Evolutionary conservation across 1,140 invertebrate genomes (phyloP).

Genomic region (Neocloeon triangulifer): DNA sequence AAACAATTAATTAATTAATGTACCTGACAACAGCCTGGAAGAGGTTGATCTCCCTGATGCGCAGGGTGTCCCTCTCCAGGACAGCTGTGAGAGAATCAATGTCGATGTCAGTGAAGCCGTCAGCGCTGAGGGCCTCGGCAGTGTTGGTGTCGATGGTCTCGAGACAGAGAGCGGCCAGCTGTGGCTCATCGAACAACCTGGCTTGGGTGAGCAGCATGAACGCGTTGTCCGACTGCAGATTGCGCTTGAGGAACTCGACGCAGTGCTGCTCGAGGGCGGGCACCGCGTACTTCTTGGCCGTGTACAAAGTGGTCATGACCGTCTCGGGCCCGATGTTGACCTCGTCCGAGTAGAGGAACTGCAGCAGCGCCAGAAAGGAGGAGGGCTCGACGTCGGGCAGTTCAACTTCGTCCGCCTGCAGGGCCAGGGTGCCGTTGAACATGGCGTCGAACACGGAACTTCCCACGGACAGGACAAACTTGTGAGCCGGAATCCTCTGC

Average conservation of each 20-base stretch:
- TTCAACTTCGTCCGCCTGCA: conserved; percentile 45
- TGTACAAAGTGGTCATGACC: conserved; percentile 70
- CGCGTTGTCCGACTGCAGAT: conserved; percentile 64
- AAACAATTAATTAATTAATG: too few relatives aligned
- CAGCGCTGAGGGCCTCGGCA: conserved; percentile 53
- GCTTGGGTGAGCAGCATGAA: conserved; percentile 59
- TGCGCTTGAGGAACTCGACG: conserved; percentile 62
- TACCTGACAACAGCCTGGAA: conserved; percentile 42
- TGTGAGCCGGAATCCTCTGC: conserved; percentile 58
- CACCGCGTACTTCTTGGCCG: conserved; percentile 73
- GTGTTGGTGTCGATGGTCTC: conserved; percentile 75
- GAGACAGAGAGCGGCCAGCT: conserved; percentile 52
- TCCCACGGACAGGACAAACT: conserved; percentile 59
- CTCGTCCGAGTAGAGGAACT: conserved; percentile 63
- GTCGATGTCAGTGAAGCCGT: conserved; percentile 75
- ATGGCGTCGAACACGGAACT: conserved; percentile 73
- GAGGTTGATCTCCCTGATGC: conserved; percentile 59
- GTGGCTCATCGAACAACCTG: conserved; percentile 58
- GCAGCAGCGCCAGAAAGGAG: conserved; percentile 43
- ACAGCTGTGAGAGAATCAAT: conserved; percentile 57
- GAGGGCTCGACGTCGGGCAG: conserved; percentile 65
- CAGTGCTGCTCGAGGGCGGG: conserved; percentile 62
- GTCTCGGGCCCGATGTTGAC: conserved; percentile 68
- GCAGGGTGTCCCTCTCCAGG: conserved; percentile 57
- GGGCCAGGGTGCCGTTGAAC: conserved; percentile 54